Base-by-base conservation (phyloP, 2,113 vertebrate genomes). In the Phaethornis superciliosus region DNA sequence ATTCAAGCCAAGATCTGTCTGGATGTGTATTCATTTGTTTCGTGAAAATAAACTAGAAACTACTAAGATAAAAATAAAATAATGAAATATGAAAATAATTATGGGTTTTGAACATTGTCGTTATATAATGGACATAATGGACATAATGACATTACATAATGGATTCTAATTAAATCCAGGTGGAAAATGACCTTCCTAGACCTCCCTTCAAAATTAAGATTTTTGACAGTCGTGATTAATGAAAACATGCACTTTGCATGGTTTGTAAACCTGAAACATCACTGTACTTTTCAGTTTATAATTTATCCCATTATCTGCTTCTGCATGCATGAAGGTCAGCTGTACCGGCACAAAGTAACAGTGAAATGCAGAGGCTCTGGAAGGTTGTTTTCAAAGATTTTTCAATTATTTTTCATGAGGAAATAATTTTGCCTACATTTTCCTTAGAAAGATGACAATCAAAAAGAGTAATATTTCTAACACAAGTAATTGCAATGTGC, bases 141-240 rank as follows among this genome's bases (percentile, higher is more conserved):
- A 94, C 87, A 91, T 80, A 95, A 94, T 80, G 94, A 88, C 85
- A 94, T 95, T 93, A 96, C 92, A 93, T 94, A 97, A 93, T 94
- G 79, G 90, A 93, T 88, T 94, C 92, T 94, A 95, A 97, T 96
- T 92, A 97, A 85, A 87, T 95, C 88, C 88, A 96, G 93, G 90
- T 87, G 94, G 76, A 96, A 95, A 97, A 93, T 93, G 95, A 97
- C 95, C 96, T 94, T 95, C 49, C 56, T 81, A 86, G 92, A 87
- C 81, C 80, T 89, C 81, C 56, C 81, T 84, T 93, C 79, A 94
- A 83, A 95, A 95, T 82, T 42, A 85, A 96, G 95, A 76, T 89
- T 85, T 92, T 65, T 85, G 93, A 90, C 87, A 87, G 91, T 87
- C 55, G 12, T 92, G 95, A 97, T 76, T 88, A 96, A 96, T 71